Conservation (phyloP, 2,113 vertebrate species). For the Dendrocopos noguchii region DNA sequence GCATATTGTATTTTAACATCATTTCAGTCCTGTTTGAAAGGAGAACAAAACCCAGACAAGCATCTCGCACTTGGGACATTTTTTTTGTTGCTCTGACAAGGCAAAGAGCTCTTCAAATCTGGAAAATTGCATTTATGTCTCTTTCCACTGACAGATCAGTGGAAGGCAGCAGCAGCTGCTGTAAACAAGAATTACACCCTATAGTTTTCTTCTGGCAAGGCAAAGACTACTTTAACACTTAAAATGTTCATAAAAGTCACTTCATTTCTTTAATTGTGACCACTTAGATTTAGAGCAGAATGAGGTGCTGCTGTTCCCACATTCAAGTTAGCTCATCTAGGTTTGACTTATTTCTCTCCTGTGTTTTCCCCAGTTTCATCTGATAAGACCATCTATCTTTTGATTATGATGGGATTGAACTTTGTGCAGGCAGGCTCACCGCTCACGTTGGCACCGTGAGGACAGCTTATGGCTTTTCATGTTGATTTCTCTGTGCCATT, state of each 20-base stretch:
- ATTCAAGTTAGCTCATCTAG: not conserved
- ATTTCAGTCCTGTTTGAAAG: not conserved
- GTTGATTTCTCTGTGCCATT: not conserved
- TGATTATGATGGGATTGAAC: not conserved
- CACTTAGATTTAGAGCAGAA: not conserved
- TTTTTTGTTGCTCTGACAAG: not conserved
- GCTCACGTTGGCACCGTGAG: not conserved
- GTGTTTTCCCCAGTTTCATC: not conserved
- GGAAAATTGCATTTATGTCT: not conserved
- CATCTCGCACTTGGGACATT: not conserved
- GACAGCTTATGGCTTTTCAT: not conserved
- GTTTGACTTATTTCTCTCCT: not conserved
- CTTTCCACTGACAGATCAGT: not conserved
- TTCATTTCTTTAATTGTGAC: not conserved
- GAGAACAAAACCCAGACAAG: not conserved
- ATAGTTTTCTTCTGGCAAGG: not conserved
- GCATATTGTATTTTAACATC: not conserved
- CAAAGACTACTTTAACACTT: not conserved
- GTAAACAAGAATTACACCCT: not conserved
- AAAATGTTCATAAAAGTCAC: not conserved
- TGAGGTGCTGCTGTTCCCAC: not conserved
- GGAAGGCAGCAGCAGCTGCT: not conserved
- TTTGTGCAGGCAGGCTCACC: not conserved
- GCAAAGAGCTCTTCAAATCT: not conserved
- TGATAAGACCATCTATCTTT: not conserved